These are phyloP conservation scores for Caenorhabditis brenneri DNA, from an alignment of 1,140 invertebrate genomes.

Conservation along the genomic window DNA sequence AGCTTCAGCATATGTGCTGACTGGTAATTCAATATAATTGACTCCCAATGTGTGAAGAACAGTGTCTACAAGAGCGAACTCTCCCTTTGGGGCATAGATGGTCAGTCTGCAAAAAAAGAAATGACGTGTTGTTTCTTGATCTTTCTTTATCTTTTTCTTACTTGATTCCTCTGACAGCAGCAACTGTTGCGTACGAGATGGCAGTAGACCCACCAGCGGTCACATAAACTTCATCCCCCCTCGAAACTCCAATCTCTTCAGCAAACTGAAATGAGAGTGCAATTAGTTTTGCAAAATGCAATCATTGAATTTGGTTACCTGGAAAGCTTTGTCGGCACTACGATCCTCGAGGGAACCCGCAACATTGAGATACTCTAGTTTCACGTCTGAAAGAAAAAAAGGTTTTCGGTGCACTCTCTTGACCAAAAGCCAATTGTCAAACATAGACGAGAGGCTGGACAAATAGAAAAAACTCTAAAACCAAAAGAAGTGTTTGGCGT, in stretches of 20 bases:
- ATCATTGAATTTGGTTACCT: not conserved
- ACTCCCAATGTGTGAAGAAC: conserved; percentile 1
- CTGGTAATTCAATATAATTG: not conserved
- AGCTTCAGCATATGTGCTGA: not conserved
- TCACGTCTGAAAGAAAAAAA: conserved; percentile 48
- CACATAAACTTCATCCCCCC: conserved; percentile 16
- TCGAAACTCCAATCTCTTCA: conserved; percentile 37
- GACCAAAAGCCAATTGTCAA: conserved; percentile 15
- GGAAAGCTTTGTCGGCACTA: conserved; percentile 35
- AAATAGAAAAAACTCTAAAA: not conserved
- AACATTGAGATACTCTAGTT: conserved; percentile 52
- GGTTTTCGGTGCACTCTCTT: not conserved
- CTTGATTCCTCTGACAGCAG: conserved; percentile 20
- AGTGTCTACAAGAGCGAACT: conserved; percentile 22
- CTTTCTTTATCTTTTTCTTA: not conserved
- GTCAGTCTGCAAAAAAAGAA: conserved; percentile 1
- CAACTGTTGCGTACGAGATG: conserved; percentile 38
- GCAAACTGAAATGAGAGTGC: conserved; percentile 6
- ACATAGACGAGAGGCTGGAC: not conserved
- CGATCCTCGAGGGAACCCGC: conserved; percentile 49
- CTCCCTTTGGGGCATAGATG: conserved; percentile 30
- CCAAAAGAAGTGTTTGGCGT: not conserved
- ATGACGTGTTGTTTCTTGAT: conserved; percentile 14
- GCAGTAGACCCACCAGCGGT: conserved; percentile 26
- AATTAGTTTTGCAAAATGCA: not conserved